Conservation (phyloP, 2,113 vertebrate genomes). For the Albula glossodonta region DNA sequence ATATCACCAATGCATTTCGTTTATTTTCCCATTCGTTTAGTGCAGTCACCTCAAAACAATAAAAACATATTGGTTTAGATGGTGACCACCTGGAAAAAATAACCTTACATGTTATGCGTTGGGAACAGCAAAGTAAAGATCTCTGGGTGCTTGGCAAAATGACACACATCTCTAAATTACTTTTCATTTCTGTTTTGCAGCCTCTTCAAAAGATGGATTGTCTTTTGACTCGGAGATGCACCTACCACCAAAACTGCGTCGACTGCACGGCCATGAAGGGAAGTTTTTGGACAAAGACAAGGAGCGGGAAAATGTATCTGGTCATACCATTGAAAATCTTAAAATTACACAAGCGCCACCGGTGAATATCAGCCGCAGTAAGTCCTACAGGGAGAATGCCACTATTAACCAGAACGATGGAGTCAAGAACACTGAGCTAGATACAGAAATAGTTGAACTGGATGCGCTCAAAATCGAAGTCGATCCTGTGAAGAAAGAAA, state of each 20-base stretch:
- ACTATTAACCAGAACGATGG: conserved; percentile 48
- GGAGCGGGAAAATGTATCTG: conserved; percentile 11
- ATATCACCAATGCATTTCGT: too few species aligned
- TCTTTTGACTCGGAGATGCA: conserved; percentile 73
- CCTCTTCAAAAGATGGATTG: conserved; percentile 68
- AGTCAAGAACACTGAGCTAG: conserved; percentile 32
- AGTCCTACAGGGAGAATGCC: conserved; percentile 76
- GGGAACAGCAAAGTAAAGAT: not conserved
- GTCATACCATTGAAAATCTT: conserved; percentile 43
- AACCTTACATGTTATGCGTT: too few species aligned
- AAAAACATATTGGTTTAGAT: too few species aligned
- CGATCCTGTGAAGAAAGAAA: conserved; percentile 66
- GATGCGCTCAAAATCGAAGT: conserved; percentile 63
- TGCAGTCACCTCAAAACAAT: too few species aligned
- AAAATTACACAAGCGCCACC: conserved; percentile 80
- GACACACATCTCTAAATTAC: not conserved
- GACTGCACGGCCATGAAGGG: conserved; percentile 74
- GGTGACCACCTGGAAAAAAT: too few species aligned
- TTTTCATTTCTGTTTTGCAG: conserved; percentile 50
- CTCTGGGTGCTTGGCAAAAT: not conserved
- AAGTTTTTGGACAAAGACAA: conserved; percentile 21
- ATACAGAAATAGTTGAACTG: conserved; percentile 64
- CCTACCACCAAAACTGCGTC: conserved; percentile 75
- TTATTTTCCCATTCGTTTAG: too few species aligned
- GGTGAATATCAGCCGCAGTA: conserved; percentile 80